Evolutionary conservation across 2,888 invertebrate species (phyloP), one percentile per base, ranked within the genome.

Genomic region (Imbricaverruca yamaguchii): DNA sequence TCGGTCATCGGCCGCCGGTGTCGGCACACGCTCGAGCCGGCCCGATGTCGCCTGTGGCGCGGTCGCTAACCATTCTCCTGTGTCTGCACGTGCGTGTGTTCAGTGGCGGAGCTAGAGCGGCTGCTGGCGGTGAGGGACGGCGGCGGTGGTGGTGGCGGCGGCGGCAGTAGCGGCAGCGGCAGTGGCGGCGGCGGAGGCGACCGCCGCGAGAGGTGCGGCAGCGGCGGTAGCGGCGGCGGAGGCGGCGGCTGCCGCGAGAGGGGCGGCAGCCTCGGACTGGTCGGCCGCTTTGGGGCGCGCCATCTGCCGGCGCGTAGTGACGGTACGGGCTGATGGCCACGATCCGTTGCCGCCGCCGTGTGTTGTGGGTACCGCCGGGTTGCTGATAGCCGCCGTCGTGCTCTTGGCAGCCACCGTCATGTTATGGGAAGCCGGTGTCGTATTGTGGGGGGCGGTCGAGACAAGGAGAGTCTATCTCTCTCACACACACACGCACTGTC

Each of bases 71-170:
- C 74, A 21, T 21, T 11, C 8, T 21, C 18, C 55, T 55, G 21
- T 53, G 21, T 74, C 53, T 55, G 18, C 39, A 13, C 55, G 10
- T 39, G 10, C 21, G 55, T 53, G 13, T 12, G 69, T 11, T 11
- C 69, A 69, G 69, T 74, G 74, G 74, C 53, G 55, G 74, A 74
- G 21, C 74, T 74, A 21, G 74, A 74, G 74, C 53, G 74, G 53
- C 18, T 74, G 18, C 74, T 74, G 55, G 18, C 53, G 21, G 55
- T 9, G 18, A 1, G 39, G 69, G 15, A 39, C 15, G 9, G 18
- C 74, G 11, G 23, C 23, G 25, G 67, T n/a, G 67, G n/a, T 11
- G 67, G 39, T 13, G 65, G 10, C n/a, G 65, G n/a, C 65, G 65
- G n/a, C 65, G 65, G n/a, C 65, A n/a, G 10, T 9, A n/a, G n/a